Conservation (phyloP, 2,888 invertebrate species). For the Oxyteleia sp. region DNA sequence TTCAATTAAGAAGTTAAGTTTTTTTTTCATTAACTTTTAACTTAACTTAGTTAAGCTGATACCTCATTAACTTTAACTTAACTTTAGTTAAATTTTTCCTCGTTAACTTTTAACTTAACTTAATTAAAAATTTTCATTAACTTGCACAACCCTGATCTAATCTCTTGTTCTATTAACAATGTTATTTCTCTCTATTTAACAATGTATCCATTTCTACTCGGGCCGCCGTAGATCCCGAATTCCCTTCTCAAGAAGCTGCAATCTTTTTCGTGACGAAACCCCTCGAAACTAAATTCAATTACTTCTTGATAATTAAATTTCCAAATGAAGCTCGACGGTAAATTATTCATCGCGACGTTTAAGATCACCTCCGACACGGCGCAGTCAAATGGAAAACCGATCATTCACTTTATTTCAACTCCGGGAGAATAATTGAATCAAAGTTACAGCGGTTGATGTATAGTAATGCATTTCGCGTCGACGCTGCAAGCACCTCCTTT, state of each 20-base stretch:
- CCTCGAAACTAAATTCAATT: slow-evolving; percentile 47
- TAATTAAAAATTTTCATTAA: too few relatives aligned
- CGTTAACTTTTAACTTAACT: too few relatives aligned
- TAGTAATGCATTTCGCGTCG: slow-evolving; percentile 52
- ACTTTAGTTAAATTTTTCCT: too few relatives aligned
- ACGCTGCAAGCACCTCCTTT: slow-evolving; percentile 7
- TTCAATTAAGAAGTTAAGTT: too few relatives aligned
- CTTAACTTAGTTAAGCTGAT: too few relatives aligned
- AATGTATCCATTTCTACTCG: neutral
- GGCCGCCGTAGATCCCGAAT: slow-evolving; percentile 3
- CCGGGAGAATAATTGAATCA: slow-evolving; percentile 60
- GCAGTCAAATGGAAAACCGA: slow-evolving; percentile 57
- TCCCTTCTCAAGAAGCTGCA: slow-evolving; percentile 12
- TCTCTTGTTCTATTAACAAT: too few relatives aligned
- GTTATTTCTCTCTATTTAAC: too few relatives aligned
- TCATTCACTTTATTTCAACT: slow-evolving; percentile 66
- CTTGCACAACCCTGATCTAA: too few relatives aligned
- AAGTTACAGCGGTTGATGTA: slow-evolving; percentile 52
- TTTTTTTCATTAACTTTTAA: too few relatives aligned
- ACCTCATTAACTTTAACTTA: too few relatives aligned
- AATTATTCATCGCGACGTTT: slow-evolving; percentile 65
- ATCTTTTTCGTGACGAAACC: slow-evolving; percentile 36
- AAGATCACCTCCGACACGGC: slow-evolving; percentile 30
- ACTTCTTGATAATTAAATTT: slow-evolving; percentile 70
- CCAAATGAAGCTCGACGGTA: slow-evolving; percentile 60